Base-by-base conservation (phyloP, 64 coral and sea anemone species). In the Orbicella faveolata region DNA sequence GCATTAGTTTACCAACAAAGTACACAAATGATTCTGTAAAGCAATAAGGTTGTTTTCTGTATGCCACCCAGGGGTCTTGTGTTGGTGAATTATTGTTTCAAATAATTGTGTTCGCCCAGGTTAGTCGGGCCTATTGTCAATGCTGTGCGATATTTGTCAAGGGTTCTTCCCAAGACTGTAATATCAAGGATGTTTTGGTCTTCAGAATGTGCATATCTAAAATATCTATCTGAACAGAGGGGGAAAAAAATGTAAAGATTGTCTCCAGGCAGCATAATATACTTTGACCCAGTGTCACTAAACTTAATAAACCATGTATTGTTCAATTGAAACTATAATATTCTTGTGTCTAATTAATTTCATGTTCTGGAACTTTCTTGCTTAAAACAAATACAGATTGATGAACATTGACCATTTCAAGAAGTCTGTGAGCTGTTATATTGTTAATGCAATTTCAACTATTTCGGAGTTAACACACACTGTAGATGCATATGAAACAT, bases 321-420 rank as follows among this genome's bases (percentile, higher is more conserved):
- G n/a, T 81, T 81, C 9, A 0, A 34, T 36, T 81, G 79, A 37
- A 70, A 25, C n/a, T 59, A 70, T 65, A 85, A 18, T 85, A 72
- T 72, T 85, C 52, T 23, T 72, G 64, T 52, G 17, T 26, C 76
- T 36, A 62, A 35, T 34, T 57, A 4, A 66, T 13, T 83, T 73
- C 2, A 73, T 13, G 7, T 84, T 85, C 82, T 85, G 44, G 82
- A 85, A 85, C 63, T 52, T 85, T 85, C 65, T 70, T 72, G 16
- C 12, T n/a, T 1, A 63, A 6, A 70, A 30, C 39, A 52, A 33
- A 37, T 23, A 18, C 37, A 11, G 4, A 14, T 52, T 44, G 14
- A 21, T 16, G 30, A 52, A 85, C 41, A 73, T 37, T 30, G 20
- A 25, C 4, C 25, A 19, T 63, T 23, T 10, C 0, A 41, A 62